Base-by-base conservation (phyloP, 2,888 invertebrate genomes). In the Melolontha melolontha region DNA sequence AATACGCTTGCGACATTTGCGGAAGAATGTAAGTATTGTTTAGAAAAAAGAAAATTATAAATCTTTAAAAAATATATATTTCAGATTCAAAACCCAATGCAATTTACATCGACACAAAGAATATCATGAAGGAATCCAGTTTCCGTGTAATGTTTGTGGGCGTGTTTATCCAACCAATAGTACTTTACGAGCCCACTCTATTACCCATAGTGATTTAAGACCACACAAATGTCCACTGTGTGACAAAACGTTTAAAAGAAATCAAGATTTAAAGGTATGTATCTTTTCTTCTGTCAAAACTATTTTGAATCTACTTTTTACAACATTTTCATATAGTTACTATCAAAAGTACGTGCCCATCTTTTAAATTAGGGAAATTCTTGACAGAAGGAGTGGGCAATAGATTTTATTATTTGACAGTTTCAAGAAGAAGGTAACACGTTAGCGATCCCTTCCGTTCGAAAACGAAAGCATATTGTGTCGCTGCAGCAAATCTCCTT, bases 211-310 rank as follows among this genome's bases (percentile, higher is more conserved):
- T 72, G 87, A 87, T 78, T 85, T 90, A 52, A 84, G 91, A 74
- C 91, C 91, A 0, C 91, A 89, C 76, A 86, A 89, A 68, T 92
- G 91, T 77, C 86, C 88, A 40, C 81, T 89, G 57, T 91, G 91
- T 80, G 88, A 89, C 78, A 91, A 91, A 80, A 89, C 87, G 17
- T 92, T 91, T 77, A 91, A 92, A 79, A 85, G 91, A 72, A 91
- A 90, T 79, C 91, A 91, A 81, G 91, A 92, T 80, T 84, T 92
- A 71, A 91, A 91, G 86, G 90, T 89, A 29, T 7, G 34, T 66
- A 29, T 29, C 29, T 6, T n/a, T n/a, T n/a, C n/a, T n/a, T n/a
- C n/a, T n/a, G n/a, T n/a, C n/a, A n/a, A n/a, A n/a, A n/a, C n/a
- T n/a, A n/a, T n/a, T n/a, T n/a, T n/a, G n/a, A n/a, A n/a, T n/a